Conservation (phyloP, 2,113 vertebrate species). For the Hemicordylus capensis region DNA sequence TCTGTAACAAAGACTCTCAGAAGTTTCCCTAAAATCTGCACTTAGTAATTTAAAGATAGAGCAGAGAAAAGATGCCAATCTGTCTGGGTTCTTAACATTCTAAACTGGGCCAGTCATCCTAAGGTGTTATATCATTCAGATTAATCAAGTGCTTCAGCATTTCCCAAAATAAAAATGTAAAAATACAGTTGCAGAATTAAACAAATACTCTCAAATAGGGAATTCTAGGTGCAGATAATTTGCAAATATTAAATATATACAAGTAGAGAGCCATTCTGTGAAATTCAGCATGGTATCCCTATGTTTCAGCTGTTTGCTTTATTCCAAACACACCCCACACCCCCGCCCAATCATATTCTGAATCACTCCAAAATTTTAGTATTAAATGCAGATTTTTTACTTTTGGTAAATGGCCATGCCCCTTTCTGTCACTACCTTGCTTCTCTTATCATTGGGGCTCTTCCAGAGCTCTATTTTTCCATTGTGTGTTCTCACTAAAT, state of each 20-base stretch:
- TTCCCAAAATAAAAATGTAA: slow-evolving; percentile 50
- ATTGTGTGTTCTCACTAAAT: neutral
- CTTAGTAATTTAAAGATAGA: neutral
- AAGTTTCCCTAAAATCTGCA: neutral
- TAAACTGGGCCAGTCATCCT: slow-evolving; percentile 58
- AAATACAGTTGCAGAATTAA: slow-evolving; percentile 58
- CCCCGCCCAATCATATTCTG: too few species aligned
- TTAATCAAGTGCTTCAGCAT: slow-evolving; percentile 51
- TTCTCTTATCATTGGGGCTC: neutral
- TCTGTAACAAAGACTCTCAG: neutral
- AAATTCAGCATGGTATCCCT: neutral
- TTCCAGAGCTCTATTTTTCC: slow-evolving; percentile 20
- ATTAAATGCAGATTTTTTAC: neutral
- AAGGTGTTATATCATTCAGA: slow-evolving; percentile 58
- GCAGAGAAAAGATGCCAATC: neutral
- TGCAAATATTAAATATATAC: slow-evolving; percentile 3
- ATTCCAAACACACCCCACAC: too few species aligned
- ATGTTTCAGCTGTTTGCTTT: neutral
- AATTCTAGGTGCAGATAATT: neutral
- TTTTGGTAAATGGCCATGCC: neutral
- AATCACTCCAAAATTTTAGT: neutral
- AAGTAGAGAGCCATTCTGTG: neutral
- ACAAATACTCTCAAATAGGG: slow-evolving; percentile 31
- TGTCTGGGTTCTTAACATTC: slow-evolving; percentile 25
- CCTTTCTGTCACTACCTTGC: neutral